Evolutionary conservation across 1,140 invertebrate species (phyloP).

Genomic region (Araneus ventricosus): DNA sequence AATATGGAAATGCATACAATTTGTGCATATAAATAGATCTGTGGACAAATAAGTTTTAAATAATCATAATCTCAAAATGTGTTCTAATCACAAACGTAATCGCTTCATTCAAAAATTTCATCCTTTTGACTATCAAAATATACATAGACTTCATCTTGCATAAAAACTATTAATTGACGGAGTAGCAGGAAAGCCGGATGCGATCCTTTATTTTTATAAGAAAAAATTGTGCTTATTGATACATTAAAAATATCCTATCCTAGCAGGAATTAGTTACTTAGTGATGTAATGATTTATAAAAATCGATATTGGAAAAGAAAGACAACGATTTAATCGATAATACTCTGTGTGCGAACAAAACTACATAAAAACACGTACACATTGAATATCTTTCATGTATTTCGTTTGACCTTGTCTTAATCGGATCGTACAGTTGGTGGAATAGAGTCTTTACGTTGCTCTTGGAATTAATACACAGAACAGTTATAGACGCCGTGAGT

Average conservation of each 20-base stretch:
- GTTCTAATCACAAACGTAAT: too few relatives aligned
- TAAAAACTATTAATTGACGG: conserved; percentile 28
- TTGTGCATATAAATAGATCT: too few relatives aligned
- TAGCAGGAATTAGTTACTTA: not conserved
- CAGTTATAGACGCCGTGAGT: conserved; percentile 32
- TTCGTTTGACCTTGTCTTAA: not conserved
- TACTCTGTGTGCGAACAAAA: not conserved
- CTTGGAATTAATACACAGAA: conserved; percentile 36
- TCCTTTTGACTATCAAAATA: not conserved
- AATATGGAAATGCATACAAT: too few relatives aligned
- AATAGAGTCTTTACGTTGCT: not conserved
- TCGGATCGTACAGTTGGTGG: not conserved
- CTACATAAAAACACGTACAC: conserved; percentile 9
- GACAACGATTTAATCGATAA: not conserved
- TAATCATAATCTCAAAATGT: too few relatives aligned
- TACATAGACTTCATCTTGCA: not conserved
- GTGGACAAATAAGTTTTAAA: too few relatives aligned
- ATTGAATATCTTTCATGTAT: not conserved
- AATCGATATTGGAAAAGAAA: not conserved
- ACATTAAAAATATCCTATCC: conserved; percentile 2
- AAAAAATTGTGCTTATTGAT: conserved; percentile 14
- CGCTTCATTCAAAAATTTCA: not conserved
- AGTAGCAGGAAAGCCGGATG: not conserved
- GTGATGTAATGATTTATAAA: conserved; percentile 15
- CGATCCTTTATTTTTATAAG: not conserved